Base-by-base conservation (phyloP, 2,888 invertebrate species). In the Shargacucullia verbasci region DNA sequence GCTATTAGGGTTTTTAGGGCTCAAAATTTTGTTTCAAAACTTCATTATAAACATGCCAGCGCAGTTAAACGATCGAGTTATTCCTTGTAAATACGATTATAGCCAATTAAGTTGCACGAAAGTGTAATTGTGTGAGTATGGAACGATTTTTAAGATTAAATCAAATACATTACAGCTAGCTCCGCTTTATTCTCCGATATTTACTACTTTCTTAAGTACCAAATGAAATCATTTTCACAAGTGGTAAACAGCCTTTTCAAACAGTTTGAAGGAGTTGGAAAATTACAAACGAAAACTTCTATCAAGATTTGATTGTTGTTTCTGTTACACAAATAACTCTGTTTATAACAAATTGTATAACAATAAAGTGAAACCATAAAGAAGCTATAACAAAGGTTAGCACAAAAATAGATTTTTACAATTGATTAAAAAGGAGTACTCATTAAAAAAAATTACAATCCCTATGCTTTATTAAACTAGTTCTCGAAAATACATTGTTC, bases 11-110 rank as follows among this genome's bases (percentile, higher is more conserved):
- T 14, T 57, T 78, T 70, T 64, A 57, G 46, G 52, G 68, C 59
- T 63, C 49, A 59, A 76, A 75, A 64, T 73, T 57, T 69, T 61
- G 45, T 66, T 70, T 61, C 57, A 64, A 73, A 62, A 69, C 68
- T 60, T 66, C 56, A 62, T 73, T 62, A 58, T 70, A 67, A 72
- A 63, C 63, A 68, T 63, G 48, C 63, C 54, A 59, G 59, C 52
- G 63, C 44, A 56, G 31, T 61, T 65, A 65, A 69, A 71, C 57
- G 47, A 68, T 70, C 60, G 54, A 20, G 54, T 46, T 70, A 49
- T 54, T 58, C 39, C 53, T 55, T 64, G 45, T 66, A 66, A 66
- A 65, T 60, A 70, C 58, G 39, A 62, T 59, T 74, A 49, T 50
- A 55, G 48, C 58, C 72, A 65, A 70, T 65, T 63, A 70, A 43